Conservation (phyloP, 2,888 invertebrate species). For the Tipula confusa region DNA sequence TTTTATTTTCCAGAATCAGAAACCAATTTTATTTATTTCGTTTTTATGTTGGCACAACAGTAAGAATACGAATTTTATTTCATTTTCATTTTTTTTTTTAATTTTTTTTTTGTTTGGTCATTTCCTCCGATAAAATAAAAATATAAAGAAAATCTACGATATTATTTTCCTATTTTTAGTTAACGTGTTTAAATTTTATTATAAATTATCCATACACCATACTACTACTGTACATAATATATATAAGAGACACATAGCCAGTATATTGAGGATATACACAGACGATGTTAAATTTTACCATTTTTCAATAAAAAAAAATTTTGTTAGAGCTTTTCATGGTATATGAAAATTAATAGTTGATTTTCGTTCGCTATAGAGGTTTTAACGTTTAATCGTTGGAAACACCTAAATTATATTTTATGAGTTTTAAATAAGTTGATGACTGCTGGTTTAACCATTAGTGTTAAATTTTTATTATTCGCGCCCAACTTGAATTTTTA, state of each 20-base stretch:
- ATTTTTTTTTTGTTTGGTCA: background rate
- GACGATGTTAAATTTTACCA: background rate
- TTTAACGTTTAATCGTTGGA: background rate
- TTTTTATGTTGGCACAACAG: background rate
- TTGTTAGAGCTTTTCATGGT: constrained; percentile 3
- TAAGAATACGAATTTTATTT: background rate
- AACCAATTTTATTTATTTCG: background rate
- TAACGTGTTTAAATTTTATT: constrained; percentile 3
- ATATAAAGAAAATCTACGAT: background rate
- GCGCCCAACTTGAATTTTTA: background rate
- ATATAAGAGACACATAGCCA: too few relatives aligned
- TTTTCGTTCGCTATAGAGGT: background rate
- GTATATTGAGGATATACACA: background rate
- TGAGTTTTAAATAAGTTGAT: background rate
- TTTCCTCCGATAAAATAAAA: background rate
- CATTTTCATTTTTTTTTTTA: background rate
- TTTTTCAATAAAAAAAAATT: background rate
- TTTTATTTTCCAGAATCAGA: constrained; percentile 3
- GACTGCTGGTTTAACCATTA: background rate
- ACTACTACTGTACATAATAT: background rate
- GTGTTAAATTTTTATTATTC: background rate
- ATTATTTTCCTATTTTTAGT: background rate
- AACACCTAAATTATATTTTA: background rate
- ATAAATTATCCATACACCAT: background rate
- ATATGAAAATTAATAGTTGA: constrained; percentile 3